Conservation (phyloP, 2,888 invertebrate species). For the Plebejus anna region DNA sequence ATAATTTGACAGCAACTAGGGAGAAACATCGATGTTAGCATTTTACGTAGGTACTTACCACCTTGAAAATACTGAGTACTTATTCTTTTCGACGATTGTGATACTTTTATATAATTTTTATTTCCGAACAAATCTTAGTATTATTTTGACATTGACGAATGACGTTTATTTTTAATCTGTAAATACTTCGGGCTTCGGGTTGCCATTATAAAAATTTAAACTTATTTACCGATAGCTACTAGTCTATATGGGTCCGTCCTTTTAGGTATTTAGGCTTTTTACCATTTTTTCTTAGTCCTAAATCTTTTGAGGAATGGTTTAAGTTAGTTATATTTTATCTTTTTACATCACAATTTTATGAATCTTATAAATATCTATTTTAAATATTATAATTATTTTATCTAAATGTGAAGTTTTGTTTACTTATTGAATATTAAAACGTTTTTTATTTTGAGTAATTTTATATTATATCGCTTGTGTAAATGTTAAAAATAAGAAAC, state of each 20-base stretch:
- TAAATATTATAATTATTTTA: neutral
- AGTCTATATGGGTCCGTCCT: constrained; percentile 52
- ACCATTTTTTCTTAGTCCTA: constrained; percentile 43
- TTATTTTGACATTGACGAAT: constrained; percentile 34
- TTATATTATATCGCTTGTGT: neutral
- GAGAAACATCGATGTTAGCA: constrained; percentile 35
- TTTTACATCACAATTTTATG: constrained; percentile 34
- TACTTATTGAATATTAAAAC: neutral
- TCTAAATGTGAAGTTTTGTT: constrained; percentile 13
- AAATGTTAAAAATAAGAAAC: neutral
- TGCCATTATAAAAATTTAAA: constrained; percentile 47
- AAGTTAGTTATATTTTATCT: constrained; percentile 36
- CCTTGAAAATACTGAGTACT: constrained; percentile 36
- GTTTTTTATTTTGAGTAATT: constrained; percentile 1
- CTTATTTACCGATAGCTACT: constrained; percentile 47
- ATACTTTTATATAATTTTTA: constrained; percentile 37
- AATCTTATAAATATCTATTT: constrained; percentile 19
- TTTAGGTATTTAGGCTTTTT: constrained; percentile 43
- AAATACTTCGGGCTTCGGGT: constrained; percentile 53
- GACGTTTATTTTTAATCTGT: constrained; percentile 43
- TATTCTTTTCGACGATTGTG: constrained; percentile 42
- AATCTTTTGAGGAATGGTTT: constrained; percentile 44
- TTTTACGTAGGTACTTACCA: constrained; percentile 39
- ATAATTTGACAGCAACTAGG: constrained; percentile 13
- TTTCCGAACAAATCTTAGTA: constrained; percentile 41